Evolutionary conservation across 2,113 vertebrate genomes (phyloP), one percentile per base, ranked within the genome.

Genomic region (Cyphomyrus discorhynchus): DNA sequence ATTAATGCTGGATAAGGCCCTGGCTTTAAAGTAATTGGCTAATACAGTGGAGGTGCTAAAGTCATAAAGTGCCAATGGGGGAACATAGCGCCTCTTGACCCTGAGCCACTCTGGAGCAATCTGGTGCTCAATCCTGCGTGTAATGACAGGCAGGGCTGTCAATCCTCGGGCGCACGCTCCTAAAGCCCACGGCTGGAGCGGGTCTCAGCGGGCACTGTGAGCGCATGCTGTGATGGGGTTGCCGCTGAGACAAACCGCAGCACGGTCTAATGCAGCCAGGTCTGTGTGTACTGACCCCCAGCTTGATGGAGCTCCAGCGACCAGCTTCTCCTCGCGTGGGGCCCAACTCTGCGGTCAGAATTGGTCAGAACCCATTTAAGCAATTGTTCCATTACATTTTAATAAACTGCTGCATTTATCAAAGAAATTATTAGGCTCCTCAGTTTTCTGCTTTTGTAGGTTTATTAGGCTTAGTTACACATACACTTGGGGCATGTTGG

Each of bases 61-160:
- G 98, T 98, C 97, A 98, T 98, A 96, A 97, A 97, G 97, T 98
- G 97, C 97, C 97, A 98, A 98, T 97, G 95, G 95, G 97, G 97
- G 97, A 98, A 97, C 97, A 98, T 96, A 97, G 96, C 97, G 97
- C 96, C 96, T 97, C 96, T 97, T 99, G 98, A 99, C 98, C 98
- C 97, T 96, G 95, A 99, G 97, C 97, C 98, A 99, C 98, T 99
- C 98, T 98, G 97, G 97, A 98, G 97, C 98, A 99, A 99, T 99
- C 98, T 98, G 97, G 97, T 97, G 99, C 99, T 99, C 98, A 99
- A 98, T 98, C 97, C 98, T 98, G 98, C 98, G 97, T 99, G 98
- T 99, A 99, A 99, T 99, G 97, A 98, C 98, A 98, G 98, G 97
- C 96, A 95, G 96, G 96, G 97, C 97, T 99, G 98, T 99, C 98